Base-by-base conservation (phyloP, 2,113 vertebrate species). In the Platysternon megacephalum region DNA sequence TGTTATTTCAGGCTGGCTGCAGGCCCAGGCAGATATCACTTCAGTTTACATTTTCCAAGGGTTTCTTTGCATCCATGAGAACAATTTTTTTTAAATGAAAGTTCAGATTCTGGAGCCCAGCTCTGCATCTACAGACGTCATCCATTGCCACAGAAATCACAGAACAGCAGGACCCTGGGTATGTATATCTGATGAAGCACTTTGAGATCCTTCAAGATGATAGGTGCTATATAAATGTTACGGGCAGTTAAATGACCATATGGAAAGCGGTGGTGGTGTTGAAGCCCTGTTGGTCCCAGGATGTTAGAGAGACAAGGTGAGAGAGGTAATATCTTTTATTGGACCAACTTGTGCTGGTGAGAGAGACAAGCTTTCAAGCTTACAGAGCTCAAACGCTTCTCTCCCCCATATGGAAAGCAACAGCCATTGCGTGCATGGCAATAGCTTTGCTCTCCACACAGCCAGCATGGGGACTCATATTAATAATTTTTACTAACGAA, bases 401-500 rank as follows among this genome's bases (percentile, higher is more conserved):
- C 42, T 76, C 11, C 17, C 29, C 52, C 55, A 79, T 65, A 52
- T 46, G 28, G 52, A 49, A 22, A 86, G 35, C 46, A 72, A 22
- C 48, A 72, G 35, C 46, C 39, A 26, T n/a, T 32, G 10, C 32
- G 9, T 61, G 39, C 58, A 14, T 61, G 58, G 42, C 42, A 51
- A n/a, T 52, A 72, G 32, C 26, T 26, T 85, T 10, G 84, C 74
- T 86, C 82, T 84, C 87, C 81, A 87, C 81, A 68, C 74, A 51
- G 46, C 58, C 78, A 44, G 74, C 21, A 78, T 93, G 82, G 56
- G 95, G 84, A 93, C 91, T 74, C 86, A 55, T 87, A 88, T 91
- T 93, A 84, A 3, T 96, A 96, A 95, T 85, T 96, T 94, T 44
- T 82, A 86, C 94, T 97, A 94, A 91, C 96, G 89, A 97, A 56